Percentiles rank a stretch among this genome's conserved stretches.
Conservation (phyloP, 2,113 vertebrate species). For the Limanda limanda region DNA sequence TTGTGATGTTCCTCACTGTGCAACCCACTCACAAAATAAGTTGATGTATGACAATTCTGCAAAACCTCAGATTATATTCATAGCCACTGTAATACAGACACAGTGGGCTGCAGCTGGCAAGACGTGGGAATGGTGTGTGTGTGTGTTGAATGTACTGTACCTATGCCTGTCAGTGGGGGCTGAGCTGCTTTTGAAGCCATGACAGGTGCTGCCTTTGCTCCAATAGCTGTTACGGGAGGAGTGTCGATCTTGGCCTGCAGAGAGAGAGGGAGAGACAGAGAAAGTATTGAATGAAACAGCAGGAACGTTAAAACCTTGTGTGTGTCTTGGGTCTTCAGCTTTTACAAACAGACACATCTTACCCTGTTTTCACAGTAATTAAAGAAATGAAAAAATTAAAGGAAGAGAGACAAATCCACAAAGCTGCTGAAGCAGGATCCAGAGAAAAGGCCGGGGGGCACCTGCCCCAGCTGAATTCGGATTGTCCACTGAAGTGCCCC, state of each 20-base stretch:
- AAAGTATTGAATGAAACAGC: background rate
- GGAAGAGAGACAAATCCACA: background rate
- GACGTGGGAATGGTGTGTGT: conserved; percentile 8
- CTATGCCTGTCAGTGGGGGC: conserved; percentile 88
- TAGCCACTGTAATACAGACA: conserved; percentile 18
- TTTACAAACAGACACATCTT: too few relatives aligned
- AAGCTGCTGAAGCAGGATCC: background rate
- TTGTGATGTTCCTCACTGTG: too few relatives aligned
- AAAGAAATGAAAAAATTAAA: conserved; percentile 6
- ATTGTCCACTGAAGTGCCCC: too few relatives aligned
- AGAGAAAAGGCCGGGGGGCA: too few relatives aligned
- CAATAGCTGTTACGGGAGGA: conserved; percentile 78
- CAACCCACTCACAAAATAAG: too few relatives aligned
- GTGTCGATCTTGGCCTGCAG: conserved; percentile 88
- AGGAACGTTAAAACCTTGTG: too few relatives aligned
- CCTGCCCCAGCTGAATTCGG: too few relatives aligned
- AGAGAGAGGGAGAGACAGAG: conserved; percentile 39
- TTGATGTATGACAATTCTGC: background rate
- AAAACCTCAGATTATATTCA: background rate
- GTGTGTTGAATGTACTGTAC: conserved; percentile 70
- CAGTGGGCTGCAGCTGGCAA: conserved; percentile 20
- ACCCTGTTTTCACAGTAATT: background rate
- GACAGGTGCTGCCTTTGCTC: conserved; percentile 86
- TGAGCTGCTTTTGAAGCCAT: conserved; percentile 86
- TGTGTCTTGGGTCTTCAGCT: too few relatives aligned